phyloP scores from a whole-genome alignment of 1,140 invertebrate species.

The Plutomurus gul region DNA sequence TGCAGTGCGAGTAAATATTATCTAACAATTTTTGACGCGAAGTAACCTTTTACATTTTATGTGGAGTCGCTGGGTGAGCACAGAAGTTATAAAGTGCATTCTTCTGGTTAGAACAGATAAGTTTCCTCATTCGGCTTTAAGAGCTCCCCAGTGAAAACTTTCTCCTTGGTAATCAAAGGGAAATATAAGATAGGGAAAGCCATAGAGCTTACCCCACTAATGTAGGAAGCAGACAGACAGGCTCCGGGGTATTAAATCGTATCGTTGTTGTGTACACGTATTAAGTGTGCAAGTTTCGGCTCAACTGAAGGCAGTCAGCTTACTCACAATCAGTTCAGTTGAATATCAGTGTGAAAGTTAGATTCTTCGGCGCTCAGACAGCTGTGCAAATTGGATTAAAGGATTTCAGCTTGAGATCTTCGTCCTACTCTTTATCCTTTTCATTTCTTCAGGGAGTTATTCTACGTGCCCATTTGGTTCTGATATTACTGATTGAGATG shows the following conservation, averaged over 20 bases:
- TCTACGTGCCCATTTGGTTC: neutral
- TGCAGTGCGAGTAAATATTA: no score
- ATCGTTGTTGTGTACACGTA: neutral
- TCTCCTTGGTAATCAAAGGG: neutral
- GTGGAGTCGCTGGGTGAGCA: neutral
- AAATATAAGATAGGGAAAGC: constrained; percentile 24
- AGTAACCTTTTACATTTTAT: no score
- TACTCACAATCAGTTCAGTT: neutral
- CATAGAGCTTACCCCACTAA: neutral
- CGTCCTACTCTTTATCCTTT: neutral
- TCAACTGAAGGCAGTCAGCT: neutral
- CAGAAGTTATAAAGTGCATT: neutral
- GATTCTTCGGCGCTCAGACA: constrained; percentile 1
- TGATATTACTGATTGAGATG: neutral
- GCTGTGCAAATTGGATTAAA: constrained; percentile 31
- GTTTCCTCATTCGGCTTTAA: neutral
- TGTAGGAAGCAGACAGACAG: neutral
- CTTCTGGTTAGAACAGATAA: neutral
- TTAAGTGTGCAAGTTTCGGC: neutral
- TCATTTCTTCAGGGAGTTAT: neutral
- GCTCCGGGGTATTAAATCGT: neutral
- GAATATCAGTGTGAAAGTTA: constrained; percentile 27
- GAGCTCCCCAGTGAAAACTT: neutral
- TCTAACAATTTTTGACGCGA: no score
- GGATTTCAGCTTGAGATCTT: constrained; percentile 8